These are phyloP conservation scores for Neogobius melanostomus DNA, from an alignment of 2,113 vertebrate genomes.

Conservation along the genomic window DNA sequence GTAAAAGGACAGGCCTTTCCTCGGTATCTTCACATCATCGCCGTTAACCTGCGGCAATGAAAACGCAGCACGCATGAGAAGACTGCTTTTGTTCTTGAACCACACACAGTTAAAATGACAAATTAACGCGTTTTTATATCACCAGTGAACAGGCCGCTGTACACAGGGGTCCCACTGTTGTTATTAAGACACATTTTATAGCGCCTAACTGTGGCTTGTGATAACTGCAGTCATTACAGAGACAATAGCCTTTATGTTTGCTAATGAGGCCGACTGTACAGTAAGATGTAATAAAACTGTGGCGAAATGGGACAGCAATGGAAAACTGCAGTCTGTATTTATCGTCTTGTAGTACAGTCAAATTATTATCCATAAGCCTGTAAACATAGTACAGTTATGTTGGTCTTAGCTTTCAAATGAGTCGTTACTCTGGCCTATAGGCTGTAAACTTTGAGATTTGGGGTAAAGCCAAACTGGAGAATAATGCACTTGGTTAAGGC, in stretches of 20 bases:
- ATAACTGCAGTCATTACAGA: not conserved
- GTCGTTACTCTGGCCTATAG: too few relatives aligned
- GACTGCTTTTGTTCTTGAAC: not conserved
- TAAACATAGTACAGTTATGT: too few relatives aligned
- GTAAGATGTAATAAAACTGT: not conserved
- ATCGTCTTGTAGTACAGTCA: too few relatives aligned
- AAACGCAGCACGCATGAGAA: not conserved
- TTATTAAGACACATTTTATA: not conserved
- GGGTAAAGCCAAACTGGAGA: too few relatives aligned
- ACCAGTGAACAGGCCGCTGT: not conserved
- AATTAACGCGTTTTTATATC: not conserved
- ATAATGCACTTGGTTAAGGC: too few relatives aligned
- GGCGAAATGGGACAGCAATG: not conserved
- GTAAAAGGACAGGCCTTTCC: slow-evolving; percentile 84
- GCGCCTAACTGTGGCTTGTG: not conserved
- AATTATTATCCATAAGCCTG: too few relatives aligned
- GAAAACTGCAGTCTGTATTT: not conserved
- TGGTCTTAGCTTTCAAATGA: too few relatives aligned
- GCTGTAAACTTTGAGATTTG: too few relatives aligned
- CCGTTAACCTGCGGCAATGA: slow-evolving; percentile 72
- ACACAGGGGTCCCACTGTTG: not conserved
- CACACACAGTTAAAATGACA: not conserved
- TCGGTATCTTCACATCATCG: slow-evolving; percentile 80
- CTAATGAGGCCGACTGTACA: not conserved
- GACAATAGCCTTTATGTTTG: not conserved